Evolutionary conservation across 2,797 vertebrate genomes (phyloP).

Genomic region (Ambastaia sidthimunki): DNA sequence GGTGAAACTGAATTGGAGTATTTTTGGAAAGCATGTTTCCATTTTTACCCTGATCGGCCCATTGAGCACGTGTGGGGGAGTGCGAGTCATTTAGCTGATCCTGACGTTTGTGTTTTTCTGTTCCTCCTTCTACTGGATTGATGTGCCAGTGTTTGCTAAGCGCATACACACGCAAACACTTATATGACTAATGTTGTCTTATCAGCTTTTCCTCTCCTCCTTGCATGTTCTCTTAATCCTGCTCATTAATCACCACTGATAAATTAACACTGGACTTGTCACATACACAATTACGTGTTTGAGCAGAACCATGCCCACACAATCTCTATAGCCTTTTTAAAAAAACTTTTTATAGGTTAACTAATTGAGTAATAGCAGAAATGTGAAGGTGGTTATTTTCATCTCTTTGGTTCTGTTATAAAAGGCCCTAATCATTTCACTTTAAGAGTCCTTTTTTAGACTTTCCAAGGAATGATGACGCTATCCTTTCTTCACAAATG

Average conservation of each 20-base stretch:
- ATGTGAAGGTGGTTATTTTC: conserved; percentile 14
- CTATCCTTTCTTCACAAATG: background rate
- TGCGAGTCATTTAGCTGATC: background rate
- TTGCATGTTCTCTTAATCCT: conserved; percentile 6
- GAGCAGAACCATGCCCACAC: background rate
- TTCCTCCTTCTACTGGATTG: conserved; percentile 12
- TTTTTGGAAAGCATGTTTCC: conserved; percentile 33
- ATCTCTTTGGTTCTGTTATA: background rate
- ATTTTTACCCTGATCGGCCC: background rate
- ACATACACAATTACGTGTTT: background rate
- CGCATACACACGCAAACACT: background rate
- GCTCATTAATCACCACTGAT: conserved; percentile 12
- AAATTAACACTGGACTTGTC: background rate
- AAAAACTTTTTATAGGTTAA: background rate
- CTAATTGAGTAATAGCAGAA: background rate
- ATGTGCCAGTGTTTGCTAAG: conserved; percentile 43
- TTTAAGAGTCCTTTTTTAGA: background rate
- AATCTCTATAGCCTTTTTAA: background rate
- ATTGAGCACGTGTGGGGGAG: background rate
- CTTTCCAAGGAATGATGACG: background rate
- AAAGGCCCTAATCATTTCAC: background rate
- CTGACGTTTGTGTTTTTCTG: conserved; percentile 25
- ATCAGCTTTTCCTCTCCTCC: conserved; percentile 30
- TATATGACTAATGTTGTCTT: conserved; percentile 15
- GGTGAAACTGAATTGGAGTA: conserved; percentile 27